Conservation (phyloP, 2,113 vertebrate genomes). For the Oenanthe oenanthe region DNA sequence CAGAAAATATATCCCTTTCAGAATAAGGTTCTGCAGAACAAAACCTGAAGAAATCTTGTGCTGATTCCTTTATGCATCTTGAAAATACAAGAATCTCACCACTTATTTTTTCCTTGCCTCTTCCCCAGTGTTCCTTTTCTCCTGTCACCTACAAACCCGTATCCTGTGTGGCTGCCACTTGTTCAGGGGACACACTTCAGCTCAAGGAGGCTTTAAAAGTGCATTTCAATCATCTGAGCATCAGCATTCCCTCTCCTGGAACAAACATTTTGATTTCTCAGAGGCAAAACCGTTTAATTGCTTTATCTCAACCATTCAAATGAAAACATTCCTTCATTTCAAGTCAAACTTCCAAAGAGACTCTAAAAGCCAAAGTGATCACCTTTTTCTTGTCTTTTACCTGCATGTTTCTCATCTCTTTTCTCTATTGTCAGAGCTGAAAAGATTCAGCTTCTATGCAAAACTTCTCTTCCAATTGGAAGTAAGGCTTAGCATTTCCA, state of each 20-base stretch:
- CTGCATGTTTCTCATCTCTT: not conserved
- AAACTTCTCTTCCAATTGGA: not conserved
- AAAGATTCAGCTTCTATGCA: not conserved
- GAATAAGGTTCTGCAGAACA: not conserved
- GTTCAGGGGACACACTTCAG: not conserved
- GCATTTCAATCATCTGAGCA: not conserved
- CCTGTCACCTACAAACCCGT: not conserved
- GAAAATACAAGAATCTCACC: not conserved
- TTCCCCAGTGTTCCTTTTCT: not conserved
- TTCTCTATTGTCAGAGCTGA: not conserved
- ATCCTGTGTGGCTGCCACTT: rapidly evolving
- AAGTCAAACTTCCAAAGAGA: not conserved
- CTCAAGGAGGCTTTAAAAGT: not conserved
- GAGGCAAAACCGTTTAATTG: not conserved
- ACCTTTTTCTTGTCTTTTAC: not conserved
- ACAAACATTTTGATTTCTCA: not conserved
- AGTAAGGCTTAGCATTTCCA: not conserved
- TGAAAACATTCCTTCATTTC: not conserved
- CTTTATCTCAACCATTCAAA: not conserved
- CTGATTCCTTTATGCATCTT: not conserved
- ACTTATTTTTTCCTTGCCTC: not conserved
- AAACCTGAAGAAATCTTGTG: not conserved
- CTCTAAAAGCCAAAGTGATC: not conserved
- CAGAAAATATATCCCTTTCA: not conserved
- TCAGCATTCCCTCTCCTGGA: not conserved